phyloP scores from a whole-genome alignment of 2,113 vertebrate genomes.

The Saccopteryx bilineata region DNA sequence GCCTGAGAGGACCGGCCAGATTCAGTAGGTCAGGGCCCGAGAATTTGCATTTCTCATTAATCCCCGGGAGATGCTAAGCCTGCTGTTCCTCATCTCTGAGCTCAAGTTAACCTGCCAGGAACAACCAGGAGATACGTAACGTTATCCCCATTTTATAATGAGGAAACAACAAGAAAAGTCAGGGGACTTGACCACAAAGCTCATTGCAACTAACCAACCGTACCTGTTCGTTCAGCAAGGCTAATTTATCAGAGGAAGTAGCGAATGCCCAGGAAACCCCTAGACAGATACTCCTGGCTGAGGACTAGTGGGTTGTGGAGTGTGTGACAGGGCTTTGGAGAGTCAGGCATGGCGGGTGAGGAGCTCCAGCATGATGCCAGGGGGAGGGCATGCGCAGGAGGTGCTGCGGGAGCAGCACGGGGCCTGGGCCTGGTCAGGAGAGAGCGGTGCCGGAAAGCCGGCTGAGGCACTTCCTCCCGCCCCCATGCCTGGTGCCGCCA shows the following conservation, averaged over 20 bases:
- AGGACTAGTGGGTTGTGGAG: neutral
- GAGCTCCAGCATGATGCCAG: neutral
- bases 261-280: neutral
- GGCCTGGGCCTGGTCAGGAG: neutral
- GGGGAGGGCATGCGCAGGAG: neutral
- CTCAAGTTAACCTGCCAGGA: neutral
- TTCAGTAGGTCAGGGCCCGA: neutral
- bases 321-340: neutral
- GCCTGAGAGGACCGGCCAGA: neutral
- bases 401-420: too few species aligned
- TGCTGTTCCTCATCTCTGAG: neutral
- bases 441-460: neutral
- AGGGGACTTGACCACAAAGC: neutral
- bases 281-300: rapidly evolving
- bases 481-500: neutral
- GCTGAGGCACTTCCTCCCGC: neutral
- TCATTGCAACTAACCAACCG: neutral
- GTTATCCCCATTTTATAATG: neutral
- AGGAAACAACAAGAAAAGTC: neutral
- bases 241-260: neutral
- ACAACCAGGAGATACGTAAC: neutral
- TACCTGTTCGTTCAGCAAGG: neutral
- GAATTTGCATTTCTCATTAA: neutral
- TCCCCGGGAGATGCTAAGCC: neutral
- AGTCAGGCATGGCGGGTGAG: neutral